Evolutionary conservation across 2,797 vertebrate genomes (phyloP).

Genomic region (Phrynocephalus vlangalii): DNA sequence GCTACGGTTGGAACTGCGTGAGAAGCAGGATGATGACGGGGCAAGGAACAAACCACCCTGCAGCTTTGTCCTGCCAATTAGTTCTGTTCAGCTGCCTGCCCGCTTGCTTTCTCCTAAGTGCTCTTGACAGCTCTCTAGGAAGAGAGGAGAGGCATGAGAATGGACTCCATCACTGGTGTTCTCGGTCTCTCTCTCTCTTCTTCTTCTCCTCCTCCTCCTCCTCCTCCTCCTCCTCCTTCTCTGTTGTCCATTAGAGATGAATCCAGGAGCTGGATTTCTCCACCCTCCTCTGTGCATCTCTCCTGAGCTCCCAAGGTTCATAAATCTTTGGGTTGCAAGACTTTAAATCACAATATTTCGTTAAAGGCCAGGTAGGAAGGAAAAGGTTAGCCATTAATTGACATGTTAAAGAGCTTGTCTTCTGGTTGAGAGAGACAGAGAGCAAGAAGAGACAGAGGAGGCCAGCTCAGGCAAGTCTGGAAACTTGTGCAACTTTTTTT

Average conservation of each 20-base stretch:
- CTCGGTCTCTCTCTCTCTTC: not conserved
- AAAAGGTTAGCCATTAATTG: not conserved
- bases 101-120: not conserved
- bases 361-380: not conserved
- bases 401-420: not conserved
- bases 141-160: not conserved
- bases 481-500: no score
- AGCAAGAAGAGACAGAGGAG: not conserved
- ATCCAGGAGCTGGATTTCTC: no score
- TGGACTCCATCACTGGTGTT: not conserved
- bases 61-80: slow-evolving; percentile 22
- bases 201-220: no score
- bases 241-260: not conserved
- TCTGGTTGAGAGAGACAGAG: no score
- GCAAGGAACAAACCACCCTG: not conserved
- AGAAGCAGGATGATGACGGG: not conserved
- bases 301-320: not conserved
- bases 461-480: no score
- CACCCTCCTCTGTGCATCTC: not conserved
- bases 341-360: slow-evolving; percentile 2
- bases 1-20: not conserved
- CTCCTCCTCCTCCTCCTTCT: not conserved
- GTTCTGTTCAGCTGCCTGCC: slow-evolving; percentile 15
- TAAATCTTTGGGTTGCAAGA: not conserved
- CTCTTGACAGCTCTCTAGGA: slow-evolving; percentile 9